phyloP scores from a whole-genome alignment of 1,140 invertebrate genomes.

The Thaumatotibia leucotreta region DNA sequence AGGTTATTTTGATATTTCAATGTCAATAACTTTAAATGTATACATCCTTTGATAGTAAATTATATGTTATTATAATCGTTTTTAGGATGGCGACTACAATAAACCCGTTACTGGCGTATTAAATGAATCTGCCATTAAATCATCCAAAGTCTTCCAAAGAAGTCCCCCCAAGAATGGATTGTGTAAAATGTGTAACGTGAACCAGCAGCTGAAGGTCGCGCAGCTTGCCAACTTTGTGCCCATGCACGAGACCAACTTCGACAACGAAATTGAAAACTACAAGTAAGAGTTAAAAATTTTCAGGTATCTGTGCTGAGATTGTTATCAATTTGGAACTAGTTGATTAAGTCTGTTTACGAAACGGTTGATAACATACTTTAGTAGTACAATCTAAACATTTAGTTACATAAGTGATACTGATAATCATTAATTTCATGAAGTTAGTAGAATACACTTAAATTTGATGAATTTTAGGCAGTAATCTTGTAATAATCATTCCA shows the following conservation, averaged over 20 bases:
- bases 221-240: slow-evolving; percentile 87
- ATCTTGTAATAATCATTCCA: no score
- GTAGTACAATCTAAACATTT: neutral
- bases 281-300: slow-evolving; percentile 65
- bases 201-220: slow-evolving; percentile 86
- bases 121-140: slow-evolving; percentile 36
- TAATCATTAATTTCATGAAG: neutral
- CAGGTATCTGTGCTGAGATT: neutral
- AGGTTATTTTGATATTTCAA: slow-evolving; percentile 34
- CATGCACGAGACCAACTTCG: slow-evolving; percentile 81
- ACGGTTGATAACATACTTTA: neutral
- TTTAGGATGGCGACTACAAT: slow-evolving; percentile 90
- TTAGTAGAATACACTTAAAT: neutral
- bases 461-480: no score
- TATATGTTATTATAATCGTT: slow-evolving; percentile 31
- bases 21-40: slow-evolving; percentile 12
- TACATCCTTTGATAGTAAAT: slow-evolving; percentile 5
- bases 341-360: neutral
- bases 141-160: slow-evolving; percentile 47
- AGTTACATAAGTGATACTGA: neutral
- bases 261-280: slow-evolving; percentile 82
- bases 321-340: neutral
- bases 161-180: slow-evolving; percentile 79
- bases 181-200: slow-evolving; percentile 86
- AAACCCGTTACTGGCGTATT: slow-evolving; percentile 80